Evolutionary conservation across 2,888 invertebrate species (phyloP).

Genomic region (Deilephila elpenor): DNA sequence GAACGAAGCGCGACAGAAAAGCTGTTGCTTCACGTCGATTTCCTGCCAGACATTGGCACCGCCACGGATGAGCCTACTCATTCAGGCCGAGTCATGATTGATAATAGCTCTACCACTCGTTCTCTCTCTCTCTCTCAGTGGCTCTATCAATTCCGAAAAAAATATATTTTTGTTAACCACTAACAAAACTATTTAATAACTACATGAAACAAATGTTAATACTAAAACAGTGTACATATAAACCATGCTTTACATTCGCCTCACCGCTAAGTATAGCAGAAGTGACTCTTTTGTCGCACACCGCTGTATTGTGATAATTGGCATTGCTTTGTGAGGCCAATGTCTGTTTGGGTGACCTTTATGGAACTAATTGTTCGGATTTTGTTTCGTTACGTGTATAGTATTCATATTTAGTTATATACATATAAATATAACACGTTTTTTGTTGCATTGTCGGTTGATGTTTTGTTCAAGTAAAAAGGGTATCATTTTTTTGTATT

Average conservation of each 20-base stretch:
- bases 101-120: too few species aligned
- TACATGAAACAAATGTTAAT: too few species aligned
- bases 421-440: neutral
- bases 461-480: neutral
- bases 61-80: too few species aligned
- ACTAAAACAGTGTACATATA: neutral
- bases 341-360: constrained; percentile 62
- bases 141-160: too few species aligned
- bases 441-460: neutral
- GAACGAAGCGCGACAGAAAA: too few species aligned
- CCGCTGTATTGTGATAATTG: constrained; percentile 51
- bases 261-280: constrained; percentile 18
- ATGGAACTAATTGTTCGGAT: constrained; percentile 50
- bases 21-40: too few species aligned
- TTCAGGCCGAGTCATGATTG: too few species aligned
- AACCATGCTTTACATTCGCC: constrained; percentile 2
- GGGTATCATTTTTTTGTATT: neutral
- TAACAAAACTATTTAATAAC: too few species aligned
- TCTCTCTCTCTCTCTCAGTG: too few species aligned
- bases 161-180: too few species aligned
- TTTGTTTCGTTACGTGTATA: constrained; percentile 41
- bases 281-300: constrained; percentile 44
- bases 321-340: constrained; percentile 64
- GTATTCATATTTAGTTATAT: neutral
- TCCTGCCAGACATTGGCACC: too few species aligned